Conservation (phyloP, 2,113 vertebrate genomes). For the Nasalis larvatus region DNA sequence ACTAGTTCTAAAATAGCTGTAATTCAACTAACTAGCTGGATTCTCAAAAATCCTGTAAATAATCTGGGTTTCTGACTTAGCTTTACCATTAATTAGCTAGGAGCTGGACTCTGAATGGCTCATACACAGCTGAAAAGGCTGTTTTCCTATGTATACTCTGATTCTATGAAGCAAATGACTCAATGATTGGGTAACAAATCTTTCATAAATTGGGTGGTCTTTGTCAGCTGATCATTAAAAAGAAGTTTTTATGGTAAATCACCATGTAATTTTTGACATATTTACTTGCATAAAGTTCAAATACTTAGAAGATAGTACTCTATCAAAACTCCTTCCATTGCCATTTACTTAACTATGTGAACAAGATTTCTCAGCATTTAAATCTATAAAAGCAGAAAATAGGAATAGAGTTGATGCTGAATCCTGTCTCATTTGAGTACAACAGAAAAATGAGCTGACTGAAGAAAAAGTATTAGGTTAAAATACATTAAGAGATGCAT, state of each 20-base stretch:
- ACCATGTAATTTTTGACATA: neutral
- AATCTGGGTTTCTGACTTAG: neutral
- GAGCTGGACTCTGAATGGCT: neutral
- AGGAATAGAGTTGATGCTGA: neutral
- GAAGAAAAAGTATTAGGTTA: conserved; percentile 2
- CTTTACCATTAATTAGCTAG: neutral
- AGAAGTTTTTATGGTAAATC: neutral
- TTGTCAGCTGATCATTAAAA: neutral
- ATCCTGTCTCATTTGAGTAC: neutral
- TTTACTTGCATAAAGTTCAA: neutral
- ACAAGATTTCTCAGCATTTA: neutral
- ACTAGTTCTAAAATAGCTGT: neutral
- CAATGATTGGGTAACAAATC: neutral
- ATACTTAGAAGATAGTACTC: neutral
- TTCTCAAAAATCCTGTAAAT: neutral
- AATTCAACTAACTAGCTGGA: neutral
- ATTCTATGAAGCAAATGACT: neutral
- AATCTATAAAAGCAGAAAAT: neutral
- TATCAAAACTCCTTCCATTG: neutral
- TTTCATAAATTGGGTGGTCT: neutral
- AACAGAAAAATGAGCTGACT: neutral
- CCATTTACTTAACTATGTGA: neutral
- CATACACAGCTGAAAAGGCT: neutral
- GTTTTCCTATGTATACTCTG: neutral
- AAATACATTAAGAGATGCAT: neutral